phyloP scores from a whole-genome alignment of 2,888 invertebrate genomes.

The Troglohyphantes excavatus region DNA sequence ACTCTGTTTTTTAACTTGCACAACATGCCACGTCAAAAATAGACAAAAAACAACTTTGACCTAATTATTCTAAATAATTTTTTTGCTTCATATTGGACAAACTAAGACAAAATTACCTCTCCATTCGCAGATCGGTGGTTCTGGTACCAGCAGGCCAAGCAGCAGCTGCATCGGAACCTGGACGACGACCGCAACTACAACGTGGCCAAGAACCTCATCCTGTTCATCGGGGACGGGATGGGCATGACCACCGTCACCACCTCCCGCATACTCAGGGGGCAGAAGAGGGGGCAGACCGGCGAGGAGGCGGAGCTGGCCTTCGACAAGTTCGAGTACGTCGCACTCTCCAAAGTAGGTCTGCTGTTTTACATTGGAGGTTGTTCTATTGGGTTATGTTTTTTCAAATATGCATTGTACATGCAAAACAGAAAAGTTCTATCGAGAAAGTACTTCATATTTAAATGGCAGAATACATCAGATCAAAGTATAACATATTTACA shows the following conservation, averaged over 20 bases:
- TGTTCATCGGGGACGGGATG: slow-evolving; percentile 91
- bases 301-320: slow-evolving; percentile 80
- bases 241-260: slow-evolving; percentile 89
- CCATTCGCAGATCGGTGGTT: slow-evolving; percentile 73
- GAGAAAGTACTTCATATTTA: too few species aligned
- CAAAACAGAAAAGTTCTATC: too few species aligned
- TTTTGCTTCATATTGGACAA: too few species aligned
- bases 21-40: too few species aligned
- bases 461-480: too few species aligned
- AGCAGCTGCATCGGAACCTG: slow-evolving; percentile 57
- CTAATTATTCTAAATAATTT: too few species aligned
- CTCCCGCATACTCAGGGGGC: slow-evolving; percentile 87
- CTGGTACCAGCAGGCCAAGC: slow-evolving; percentile 79
- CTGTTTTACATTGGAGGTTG: too few species aligned
- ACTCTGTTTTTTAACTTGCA: too few species aligned
- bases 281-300: slow-evolving; percentile 82
- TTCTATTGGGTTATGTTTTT: too few species aligned
- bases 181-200: slow-evolving; percentile 71
- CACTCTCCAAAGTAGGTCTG: slow-evolving; percentile 79
- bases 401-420: too few species aligned
- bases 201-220: slow-evolving; percentile 86
- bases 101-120: neutral
- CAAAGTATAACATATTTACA: too few species aligned
- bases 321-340: slow-evolving; percentile 79
- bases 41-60: too few species aligned